Evolutionary conservation across 2,888 invertebrate species (phyloP), one percentile per base, ranked within the genome.

Genomic region (Amphipoea oculea): DNA sequence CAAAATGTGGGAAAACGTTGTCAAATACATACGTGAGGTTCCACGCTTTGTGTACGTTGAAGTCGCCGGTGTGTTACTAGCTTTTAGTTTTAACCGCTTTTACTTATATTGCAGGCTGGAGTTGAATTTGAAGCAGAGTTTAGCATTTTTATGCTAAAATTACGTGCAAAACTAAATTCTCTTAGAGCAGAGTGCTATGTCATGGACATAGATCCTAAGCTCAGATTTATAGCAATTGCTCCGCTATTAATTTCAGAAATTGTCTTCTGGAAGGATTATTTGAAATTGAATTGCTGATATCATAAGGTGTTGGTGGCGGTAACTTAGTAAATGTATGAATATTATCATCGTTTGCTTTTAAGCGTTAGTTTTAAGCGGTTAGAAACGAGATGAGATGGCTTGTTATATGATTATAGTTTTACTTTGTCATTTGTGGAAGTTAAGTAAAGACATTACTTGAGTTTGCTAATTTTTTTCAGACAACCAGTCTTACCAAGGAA

Each of bases 121-220:
- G 51, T 63, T 76, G 84, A 86, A 76, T 81, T 73, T 86, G 67
- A 81, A 82, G 60, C 40, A 45, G 48, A 63, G 62, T 75, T 82
- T 79, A 70, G 62, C 78, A 87, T 82, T 87, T 86, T 79, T 78
- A 85, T 78, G 73, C 45, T 73, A 65, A 78, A 81, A 84, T 84
- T 48, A 76, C 57, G 75, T 73, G 60, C 72, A 66, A 78, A 86
- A 76, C 78, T 76, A 72, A 82, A 78, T 79, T 86, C 60, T 65
- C 67, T 68, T 77, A 73, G 73, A 77, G 62, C 72, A 66, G 72
- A 83, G 76, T 79, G 67, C 76, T 66, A 57, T 45, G 85, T 69
- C 76, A 70, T 73, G 62, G 60, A 79, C 79, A 79, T 74, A 71
- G 73, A 73, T 71, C 51, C 40, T 86, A 77, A 87, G 78, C 71